Evolutionary conservation across 1,140 invertebrate genomes (phyloP).

Genomic region (Drosophila gunungcola): DNA sequence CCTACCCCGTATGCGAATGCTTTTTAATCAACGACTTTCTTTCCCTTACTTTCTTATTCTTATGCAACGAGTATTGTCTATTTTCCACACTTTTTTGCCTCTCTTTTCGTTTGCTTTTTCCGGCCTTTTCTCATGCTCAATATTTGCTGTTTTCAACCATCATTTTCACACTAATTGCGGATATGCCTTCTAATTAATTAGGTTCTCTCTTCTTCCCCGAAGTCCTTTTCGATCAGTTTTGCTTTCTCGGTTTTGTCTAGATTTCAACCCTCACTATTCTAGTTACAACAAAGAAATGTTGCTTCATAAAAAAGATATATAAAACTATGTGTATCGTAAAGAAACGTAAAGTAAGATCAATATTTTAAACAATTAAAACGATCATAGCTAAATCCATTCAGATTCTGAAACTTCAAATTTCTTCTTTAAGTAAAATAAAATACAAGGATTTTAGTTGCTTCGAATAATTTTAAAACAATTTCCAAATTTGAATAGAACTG

Average conservation of each 20-base stretch:
- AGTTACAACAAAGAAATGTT: constrained; percentile 1
- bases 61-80: constrained; percentile 16
- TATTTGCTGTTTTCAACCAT: constrained; percentile 56
- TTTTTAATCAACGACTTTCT: constrained; percentile 71
- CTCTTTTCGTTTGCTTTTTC: constrained; percentile 33
- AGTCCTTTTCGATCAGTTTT: constrained; percentile 21
- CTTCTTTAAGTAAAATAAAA: too few species aligned
- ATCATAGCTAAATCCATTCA: too few species aligned
- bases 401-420: too few species aligned
- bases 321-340: too few species aligned
- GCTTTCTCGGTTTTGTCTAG: constrained; percentile 10
- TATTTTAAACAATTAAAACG: background rate
- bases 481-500: too few species aligned
- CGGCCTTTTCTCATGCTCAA: constrained; percentile 46
- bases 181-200: constrained; percentile 76
- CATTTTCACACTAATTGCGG: constrained; percentile 76
- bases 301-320: constrained; percentile 5
- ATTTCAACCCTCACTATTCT: constrained; percentile 36
- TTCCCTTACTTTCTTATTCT: constrained; percentile 42
- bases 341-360: background rate
- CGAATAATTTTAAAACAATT: too few species aligned
- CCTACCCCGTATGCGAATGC: constrained; percentile 63
- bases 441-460: too few species aligned
- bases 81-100: constrained; percentile 40
- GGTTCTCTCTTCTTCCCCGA: constrained; percentile 28